A percentile compares a stretch with the other conserved stretches of the same genome.
These are phyloP conservation scores for Trematocara zebra DNA, from an alignment of 2,113 vertebrate genomes.

Conservation along the genomic window DNA sequence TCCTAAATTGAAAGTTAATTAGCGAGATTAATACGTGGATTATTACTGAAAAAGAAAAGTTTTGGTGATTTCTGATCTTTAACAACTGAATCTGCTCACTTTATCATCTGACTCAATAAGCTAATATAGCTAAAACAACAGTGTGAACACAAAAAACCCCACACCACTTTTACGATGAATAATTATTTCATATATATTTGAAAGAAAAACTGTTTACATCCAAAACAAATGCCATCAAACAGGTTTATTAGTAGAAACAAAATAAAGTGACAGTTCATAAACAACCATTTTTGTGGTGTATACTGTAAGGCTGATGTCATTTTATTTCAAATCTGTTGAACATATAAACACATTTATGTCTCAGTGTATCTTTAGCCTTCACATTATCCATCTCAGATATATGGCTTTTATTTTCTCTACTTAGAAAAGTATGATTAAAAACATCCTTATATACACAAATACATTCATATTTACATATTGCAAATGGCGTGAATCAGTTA, in stretches of 20 bases:
- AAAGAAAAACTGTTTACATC: not conserved
- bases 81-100: fast-evolving
- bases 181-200: not conserved
- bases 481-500: slow-evolving; percentile 35
- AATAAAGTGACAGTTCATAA: slow-evolving; percentile 34
- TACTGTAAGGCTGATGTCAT: slow-evolving; percentile 16
- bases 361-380: slow-evolving; percentile 32
- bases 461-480: slow-evolving; percentile 77
- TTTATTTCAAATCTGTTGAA: slow-evolving; percentile 35
- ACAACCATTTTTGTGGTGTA: slow-evolving; percentile 22
- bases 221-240: slow-evolving; percentile 25
- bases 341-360: slow-evolving; percentile 39
- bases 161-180: not conserved
- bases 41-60: not conserved
- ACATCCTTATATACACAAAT: slow-evolving; percentile 77
- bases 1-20: not conserved
- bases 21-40: not conserved
- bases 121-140: not conserved
- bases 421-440: slow-evolving; percentile 78
- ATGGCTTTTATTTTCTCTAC: slow-evolving; percentile 75
- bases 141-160: not conserved
- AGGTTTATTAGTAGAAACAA: slow-evolving; percentile 61
- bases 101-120: not conserved
- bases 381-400: slow-evolving; percentile 65
- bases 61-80: not conserved